phyloP scores from a whole-genome alignment of 1,140 invertebrate genomes.

The Ceratina australensis region DNA sequence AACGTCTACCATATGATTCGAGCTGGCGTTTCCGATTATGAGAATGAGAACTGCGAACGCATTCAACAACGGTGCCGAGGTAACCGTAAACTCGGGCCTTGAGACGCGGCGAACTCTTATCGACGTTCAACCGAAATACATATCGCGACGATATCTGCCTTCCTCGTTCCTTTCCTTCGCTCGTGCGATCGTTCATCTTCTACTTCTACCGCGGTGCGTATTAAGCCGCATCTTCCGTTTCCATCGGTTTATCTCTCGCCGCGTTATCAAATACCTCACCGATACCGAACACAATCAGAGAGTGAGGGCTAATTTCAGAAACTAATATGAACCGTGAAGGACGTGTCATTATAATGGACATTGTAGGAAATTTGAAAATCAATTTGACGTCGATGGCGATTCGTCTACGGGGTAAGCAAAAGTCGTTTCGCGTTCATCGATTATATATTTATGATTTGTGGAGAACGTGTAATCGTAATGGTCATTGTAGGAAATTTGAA shows the following conservation, averaged over 20 bases:
- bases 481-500: not conserved
- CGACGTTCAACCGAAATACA: conserved; percentile 33
- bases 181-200: not conserved
- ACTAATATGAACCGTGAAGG: no score
- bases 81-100: conserved; percentile 11
- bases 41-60: no score
- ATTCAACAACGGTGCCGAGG: not conserved
- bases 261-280: not conserved
- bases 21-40: no score
- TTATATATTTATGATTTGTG: no score
- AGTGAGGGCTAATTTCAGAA: not conserved
- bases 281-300: not conserved
- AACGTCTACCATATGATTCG: no score
- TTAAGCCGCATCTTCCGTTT: not conserved
- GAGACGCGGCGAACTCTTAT: conserved; percentile 24
- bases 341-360: no score
- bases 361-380: not conserved
- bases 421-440: no score
- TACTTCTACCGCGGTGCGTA: not conserved
- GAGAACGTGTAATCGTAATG: no score
- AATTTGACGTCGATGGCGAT: not conserved
- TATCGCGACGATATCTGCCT: conserved; percentile 36
- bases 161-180: not conserved
- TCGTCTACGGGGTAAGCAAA: not conserved
- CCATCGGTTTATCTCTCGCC: not conserved